Percentiles rank a stretch among this genome's conserved stretches.
phyloP scores from a whole-genome alignment of 2,797 vertebrate species.

The Huso huso region DNA sequence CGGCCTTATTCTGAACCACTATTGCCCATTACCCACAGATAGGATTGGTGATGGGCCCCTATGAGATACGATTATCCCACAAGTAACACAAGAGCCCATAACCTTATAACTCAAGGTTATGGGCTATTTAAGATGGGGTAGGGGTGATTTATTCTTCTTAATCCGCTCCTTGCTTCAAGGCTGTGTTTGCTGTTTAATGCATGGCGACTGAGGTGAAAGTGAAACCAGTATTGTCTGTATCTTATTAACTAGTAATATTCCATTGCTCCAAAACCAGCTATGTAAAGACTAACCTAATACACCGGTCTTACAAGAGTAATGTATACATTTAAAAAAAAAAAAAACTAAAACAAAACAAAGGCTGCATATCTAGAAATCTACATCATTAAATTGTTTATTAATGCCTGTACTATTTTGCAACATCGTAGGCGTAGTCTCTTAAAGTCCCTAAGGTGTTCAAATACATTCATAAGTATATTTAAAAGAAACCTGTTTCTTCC shows the following conservation, averaged over 20 bases:
- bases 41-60: conserved; percentile 26
- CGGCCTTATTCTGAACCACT: conserved; percentile 26
- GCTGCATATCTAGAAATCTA: too few species aligned
- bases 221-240: not conserved
- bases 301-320: too few species aligned
- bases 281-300: too few species aligned
- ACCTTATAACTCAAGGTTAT: conserved; percentile 41
- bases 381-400: too few species aligned
- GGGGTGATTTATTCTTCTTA: conserved; percentile 36
- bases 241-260: conserved; percentile 1
- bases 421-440: too few species aligned
- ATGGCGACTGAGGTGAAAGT: conserved; percentile 20
- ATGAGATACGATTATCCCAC: conserved; percentile 31
- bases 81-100: conserved; percentile 33
- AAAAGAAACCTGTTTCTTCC: too few species aligned
- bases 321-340: too few species aligned
- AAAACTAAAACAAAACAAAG: too few species aligned
- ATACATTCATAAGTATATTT: too few species aligned
- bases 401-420: too few species aligned
- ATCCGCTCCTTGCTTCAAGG: conserved; percentile 32
- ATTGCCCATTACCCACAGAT: conserved; percentile 19
- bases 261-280: not conserved
- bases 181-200: conserved; percentile 19
- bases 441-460: too few species aligned
- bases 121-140: conserved; percentile 36